These are phyloP conservation scores for Spinibarbus caldwelli DNA, from an alignment of 2,797 vertebrate species.

Conservation along the genomic window DNA sequence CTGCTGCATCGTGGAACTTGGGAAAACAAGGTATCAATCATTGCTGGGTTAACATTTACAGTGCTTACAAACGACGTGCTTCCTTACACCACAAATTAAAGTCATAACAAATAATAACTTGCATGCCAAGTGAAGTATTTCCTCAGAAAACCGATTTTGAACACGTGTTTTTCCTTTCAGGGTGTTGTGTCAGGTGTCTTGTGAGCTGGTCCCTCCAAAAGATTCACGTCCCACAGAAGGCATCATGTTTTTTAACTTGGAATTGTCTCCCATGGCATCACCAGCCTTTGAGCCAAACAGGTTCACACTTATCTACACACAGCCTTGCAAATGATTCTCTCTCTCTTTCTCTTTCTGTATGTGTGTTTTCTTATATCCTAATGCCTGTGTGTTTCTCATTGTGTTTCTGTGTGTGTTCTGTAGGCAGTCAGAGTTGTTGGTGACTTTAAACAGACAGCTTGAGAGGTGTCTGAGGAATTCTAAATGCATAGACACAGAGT, in stretches of 20 bases:
- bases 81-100: neutral
- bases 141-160: neutral
- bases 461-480: conserved; percentile 95
- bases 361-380: neutral
- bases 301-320: conserved; percentile 65
- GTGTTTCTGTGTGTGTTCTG: conserved; percentile 53
- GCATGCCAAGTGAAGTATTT: too few species aligned
- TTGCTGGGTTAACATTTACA: neutral
- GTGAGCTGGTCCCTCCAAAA: conserved; percentile 93
- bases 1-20: conserved; percentile 93
- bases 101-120: neutral
- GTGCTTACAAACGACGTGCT: neutral
- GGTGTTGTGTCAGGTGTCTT: conserved; percentile 94
- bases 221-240: conserved; percentile 92
- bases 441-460: conserved; percentile 92
- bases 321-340: neutral
- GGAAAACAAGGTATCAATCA: conserved; percentile 86
- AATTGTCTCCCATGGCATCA: conserved; percentile 94
- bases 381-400: neutral
- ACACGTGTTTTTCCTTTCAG: conserved; percentile 65
- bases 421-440: conserved; percentile 91
- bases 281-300: conserved; percentile 93
- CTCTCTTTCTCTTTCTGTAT: neutral
- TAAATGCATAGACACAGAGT: conserved; percentile 95
- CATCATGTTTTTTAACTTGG: conserved; percentile 92